Evolutionary conservation across 2,888 invertebrate species (phyloP).

Genomic region (Melitaea athalia): DNA sequence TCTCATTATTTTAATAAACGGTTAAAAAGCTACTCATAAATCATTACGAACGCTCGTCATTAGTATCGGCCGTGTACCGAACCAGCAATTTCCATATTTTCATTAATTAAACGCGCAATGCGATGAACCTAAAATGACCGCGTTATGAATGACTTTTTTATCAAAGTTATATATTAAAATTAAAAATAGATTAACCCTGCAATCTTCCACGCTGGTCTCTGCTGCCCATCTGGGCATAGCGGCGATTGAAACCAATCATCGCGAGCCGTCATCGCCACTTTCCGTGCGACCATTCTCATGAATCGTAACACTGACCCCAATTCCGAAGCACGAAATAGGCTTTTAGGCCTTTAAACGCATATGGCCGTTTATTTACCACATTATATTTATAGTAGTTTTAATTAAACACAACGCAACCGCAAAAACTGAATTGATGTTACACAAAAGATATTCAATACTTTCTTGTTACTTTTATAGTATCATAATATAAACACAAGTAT

Average conservation of each 20-base stretch:
- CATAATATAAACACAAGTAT: background rate
- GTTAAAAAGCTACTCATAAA: conserved; percentile 65
- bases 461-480: background rate
- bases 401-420: background rate
- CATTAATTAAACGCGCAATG: conserved; percentile 50
- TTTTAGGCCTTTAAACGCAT: conserved; percentile 47
- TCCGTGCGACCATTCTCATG: conserved; percentile 58
- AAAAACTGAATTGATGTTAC: conserved; percentile 2
- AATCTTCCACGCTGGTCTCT: conserved; percentile 13
- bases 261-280: conserved; percentile 50
- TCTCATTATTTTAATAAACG: conserved; percentile 69
- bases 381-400: background rate
- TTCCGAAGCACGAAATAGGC: conserved; percentile 50
- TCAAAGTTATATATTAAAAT: conserved; percentile 12
- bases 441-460: background rate
- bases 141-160: conserved; percentile 13
- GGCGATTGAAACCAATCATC: conserved; percentile 46
- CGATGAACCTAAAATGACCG: conserved; percentile 23
- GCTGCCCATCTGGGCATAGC: conserved; percentile 12
- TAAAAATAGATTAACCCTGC: conserved; percentile 20
- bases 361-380: conserved; percentile 17
- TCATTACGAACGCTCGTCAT: conserved; percentile 61
- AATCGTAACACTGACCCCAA: conserved; percentile 57
- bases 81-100: conserved; percentile 70
- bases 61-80: conserved; percentile 54